Conservation (phyloP, 2,888 invertebrate species). For the Clivina fossor region DNA sequence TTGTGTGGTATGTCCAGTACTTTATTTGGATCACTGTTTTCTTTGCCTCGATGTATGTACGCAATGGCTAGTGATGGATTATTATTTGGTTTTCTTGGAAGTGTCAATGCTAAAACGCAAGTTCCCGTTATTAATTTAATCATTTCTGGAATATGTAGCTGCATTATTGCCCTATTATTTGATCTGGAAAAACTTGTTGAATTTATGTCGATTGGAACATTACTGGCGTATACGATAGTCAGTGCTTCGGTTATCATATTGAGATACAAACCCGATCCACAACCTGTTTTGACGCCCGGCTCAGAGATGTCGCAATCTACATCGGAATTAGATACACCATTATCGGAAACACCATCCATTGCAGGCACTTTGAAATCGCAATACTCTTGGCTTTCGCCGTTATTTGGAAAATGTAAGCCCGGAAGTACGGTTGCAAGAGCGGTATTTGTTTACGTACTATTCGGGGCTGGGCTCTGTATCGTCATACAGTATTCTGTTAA, state of each 20-base stretch:
- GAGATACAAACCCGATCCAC: conserved; percentile 61
- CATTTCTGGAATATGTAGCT: conserved; percentile 75
- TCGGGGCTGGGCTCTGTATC: conserved; percentile 70
- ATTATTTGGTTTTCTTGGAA: conserved; percentile 77
- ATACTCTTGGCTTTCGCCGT: conserved; percentile 72
- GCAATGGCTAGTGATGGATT: conserved; percentile 90
- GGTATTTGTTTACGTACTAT: conserved; percentile 69
- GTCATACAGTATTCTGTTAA: conserved; percentile 61
- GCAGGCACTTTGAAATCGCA: conserved; percentile 75
- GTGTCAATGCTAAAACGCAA: conserved; percentile 77
- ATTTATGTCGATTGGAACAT: conserved; percentile 91
- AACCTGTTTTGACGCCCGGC: conserved; percentile 45
- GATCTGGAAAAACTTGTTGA: conserved; percentile 89
- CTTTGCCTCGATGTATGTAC: conserved; percentile 83
- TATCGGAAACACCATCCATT: conserved; percentile 53
- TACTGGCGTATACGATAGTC: conserved; percentile 88
- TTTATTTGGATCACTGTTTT: conserved; percentile 81
- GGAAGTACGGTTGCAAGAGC: conserved; percentile 73
- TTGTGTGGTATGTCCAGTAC: conserved; percentile 92
- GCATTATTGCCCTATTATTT: conserved; percentile 78
- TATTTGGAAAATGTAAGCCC: conserved; percentile 73
- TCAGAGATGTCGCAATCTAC: conserved; percentile 51
- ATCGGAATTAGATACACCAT: conserved; percentile 50
- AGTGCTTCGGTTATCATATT: conserved; percentile 87
- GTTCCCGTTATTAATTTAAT: conserved; percentile 75